phyloP scores from a whole-genome alignment of 2,888 invertebrate genomes.

The Heteromurus nitidus region DNA sequence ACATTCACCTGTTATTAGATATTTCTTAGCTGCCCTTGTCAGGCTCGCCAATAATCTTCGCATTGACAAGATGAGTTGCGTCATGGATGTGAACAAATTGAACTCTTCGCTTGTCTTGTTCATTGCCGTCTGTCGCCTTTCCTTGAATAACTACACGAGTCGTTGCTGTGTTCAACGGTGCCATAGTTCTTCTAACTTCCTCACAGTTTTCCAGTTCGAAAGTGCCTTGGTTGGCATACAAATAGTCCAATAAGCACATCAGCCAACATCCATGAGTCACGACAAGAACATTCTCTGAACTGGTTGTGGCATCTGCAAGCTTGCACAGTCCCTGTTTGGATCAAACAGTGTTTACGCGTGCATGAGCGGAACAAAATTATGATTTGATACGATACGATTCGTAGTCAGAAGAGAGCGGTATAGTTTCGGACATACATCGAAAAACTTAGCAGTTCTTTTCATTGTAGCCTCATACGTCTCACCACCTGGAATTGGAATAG shows the following conservation, averaged over 20 bases:
- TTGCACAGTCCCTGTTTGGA: constrained; percentile 64
- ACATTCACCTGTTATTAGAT: too few relatives aligned
- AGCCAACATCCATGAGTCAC: constrained; percentile 71
- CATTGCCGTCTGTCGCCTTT: constrained; percentile 27
- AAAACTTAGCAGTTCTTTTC: constrained; percentile 59
- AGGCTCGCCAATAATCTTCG: too few relatives aligned
- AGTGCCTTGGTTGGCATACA: constrained; percentile 30
- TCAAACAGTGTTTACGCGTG: not conserved
- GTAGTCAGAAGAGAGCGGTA: too few relatives aligned
- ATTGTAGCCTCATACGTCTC: constrained; percentile 65
- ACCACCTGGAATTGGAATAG: constrained; percentile 64
- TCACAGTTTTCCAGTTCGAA: constrained; percentile 61
- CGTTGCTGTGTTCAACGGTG: constrained; percentile 65
- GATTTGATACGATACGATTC: too few relatives aligned
- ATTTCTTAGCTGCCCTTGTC: too few relatives aligned
- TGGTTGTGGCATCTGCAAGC: constrained; percentile 46
- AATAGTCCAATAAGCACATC: constrained; percentile 67
- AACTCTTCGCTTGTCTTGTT: constrained; percentile 43
- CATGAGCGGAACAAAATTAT: not conserved
- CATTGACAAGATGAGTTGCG: constrained; percentile 52
- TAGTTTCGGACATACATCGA: constrained; percentile 62
- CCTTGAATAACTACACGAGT: constrained; percentile 62
- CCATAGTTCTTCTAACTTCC: constrained; percentile 33
- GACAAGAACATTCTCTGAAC: constrained; percentile 67
- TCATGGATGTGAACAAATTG: constrained; percentile 58